Percentiles rank a stretch among this genome's conserved stretches.
Conservation (phyloP, 1,140 invertebrate species). For the Euschistus heros region DNA sequence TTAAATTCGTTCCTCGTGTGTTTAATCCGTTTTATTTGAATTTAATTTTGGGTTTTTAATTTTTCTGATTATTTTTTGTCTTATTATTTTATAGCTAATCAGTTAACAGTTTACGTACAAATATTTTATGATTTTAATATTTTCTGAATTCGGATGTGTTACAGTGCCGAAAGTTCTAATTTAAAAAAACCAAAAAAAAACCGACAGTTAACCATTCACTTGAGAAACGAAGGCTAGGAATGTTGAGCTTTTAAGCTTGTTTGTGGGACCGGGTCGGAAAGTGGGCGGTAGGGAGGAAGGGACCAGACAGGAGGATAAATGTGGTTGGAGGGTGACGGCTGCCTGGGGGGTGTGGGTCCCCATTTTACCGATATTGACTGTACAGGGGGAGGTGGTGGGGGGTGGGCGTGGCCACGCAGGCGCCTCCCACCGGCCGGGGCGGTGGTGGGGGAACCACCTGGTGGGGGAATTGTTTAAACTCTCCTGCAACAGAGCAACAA, state of each 20-base stretch:
- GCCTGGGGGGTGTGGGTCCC: not conserved
- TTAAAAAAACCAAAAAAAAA: too few species aligned
- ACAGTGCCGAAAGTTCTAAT: too few species aligned
- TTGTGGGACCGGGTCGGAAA: not conserved
- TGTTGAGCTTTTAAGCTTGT: not conserved
- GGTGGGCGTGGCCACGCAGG: slow-evolving; percentile 11
- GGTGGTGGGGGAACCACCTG: not conserved
- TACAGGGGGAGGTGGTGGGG: not conserved
- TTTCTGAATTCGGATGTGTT: too few species aligned
- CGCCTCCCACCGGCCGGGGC: not conserved
- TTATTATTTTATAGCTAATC: too few species aligned
- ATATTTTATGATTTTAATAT: too few species aligned
- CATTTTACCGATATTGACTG: slow-evolving; percentile 8
- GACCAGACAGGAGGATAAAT: not conserved
- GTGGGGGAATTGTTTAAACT: slow-evolving; percentile 11
- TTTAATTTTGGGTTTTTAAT: too few species aligned
- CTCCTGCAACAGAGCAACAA: slow-evolving; percentile 4
- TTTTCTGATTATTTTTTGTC: too few species aligned
- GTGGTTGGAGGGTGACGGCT: slow-evolving; percentile 7
- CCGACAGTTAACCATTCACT: too few species aligned
- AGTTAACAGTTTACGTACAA: too few species aligned
- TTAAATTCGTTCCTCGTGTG: too few species aligned
- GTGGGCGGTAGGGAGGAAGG: slow-evolving; percentile 2
- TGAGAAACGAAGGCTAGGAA: too few species aligned
- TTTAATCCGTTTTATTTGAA: too few species aligned